Evolutionary conservation across 2,888 invertebrate species (phyloP), one percentile per base, ranked within the genome.

Genomic region (Neuroscelio doddi): DNA sequence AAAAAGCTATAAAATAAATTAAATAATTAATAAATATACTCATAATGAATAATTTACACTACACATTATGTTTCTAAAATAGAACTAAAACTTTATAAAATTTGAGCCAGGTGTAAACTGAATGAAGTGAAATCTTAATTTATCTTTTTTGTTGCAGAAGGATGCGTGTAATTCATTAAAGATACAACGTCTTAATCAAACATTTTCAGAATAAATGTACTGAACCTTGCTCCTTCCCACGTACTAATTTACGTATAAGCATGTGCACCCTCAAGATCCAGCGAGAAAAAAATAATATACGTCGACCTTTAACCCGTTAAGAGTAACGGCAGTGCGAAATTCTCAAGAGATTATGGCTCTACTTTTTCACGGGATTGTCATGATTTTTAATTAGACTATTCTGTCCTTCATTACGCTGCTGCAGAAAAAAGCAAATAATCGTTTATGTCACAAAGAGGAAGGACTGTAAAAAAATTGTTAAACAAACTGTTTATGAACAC

Each of bases 171-270:
- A n/a, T n/a, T n/a, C n/a, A n/a, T n/a, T n/a, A 26, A 26, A 26
- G 8, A 26, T 30, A 46, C 47, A 27, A 51, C 9, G 38, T 14
- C 44, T 55, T 29, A 24, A 61, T 61, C 39, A 36, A 27, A 24
- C 12, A 1, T 12, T 15, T 12, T 3, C 15, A 4, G 12, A 21
- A 21, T 3, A 21, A 21, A 21, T 3, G 5, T 21, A 21, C 7
- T 3, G 29, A 29, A 44, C 58, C 45, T 17, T 51, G 51, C 55
- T 46, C 39, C 59, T 64, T 64, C 64, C 51, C 64, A 64, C 59
- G 59, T 56, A 64, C 59, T 56, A 51, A 64, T 64, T 64, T 59
- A 57, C 55, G 41, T 59, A 55, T 53, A 45, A 44, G 38, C 46
- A 26, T 32, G 51, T 12, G 42, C 51, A 46, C 44, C 52, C 49